Evolutionary conservation across 2,888 invertebrate species (phyloP).

Genomic region (Asteroscopus sphinx): DNA sequence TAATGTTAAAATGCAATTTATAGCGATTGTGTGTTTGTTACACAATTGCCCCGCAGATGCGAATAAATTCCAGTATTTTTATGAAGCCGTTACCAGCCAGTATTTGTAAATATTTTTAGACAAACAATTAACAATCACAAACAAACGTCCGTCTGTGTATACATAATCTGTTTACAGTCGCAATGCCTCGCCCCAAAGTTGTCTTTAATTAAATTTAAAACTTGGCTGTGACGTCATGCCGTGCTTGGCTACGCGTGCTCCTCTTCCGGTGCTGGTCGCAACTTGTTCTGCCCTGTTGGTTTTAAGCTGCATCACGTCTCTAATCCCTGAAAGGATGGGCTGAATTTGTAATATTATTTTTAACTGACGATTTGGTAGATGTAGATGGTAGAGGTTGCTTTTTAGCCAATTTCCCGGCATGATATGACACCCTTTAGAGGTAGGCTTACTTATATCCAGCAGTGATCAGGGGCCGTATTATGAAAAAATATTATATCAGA

Average conservation of each 20-base stretch:
- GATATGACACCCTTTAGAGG: too few relatives aligned
- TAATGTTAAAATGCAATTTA: too few relatives aligned
- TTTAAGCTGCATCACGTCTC: constrained; percentile 15
- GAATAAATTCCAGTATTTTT: too few relatives aligned
- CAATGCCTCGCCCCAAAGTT: constrained; percentile 76
- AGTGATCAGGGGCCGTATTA: too few relatives aligned
- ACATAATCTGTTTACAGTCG: constrained; percentile 74
- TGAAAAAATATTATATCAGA: too few relatives aligned
- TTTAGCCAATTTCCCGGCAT: too few relatives aligned
- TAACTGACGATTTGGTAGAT: too few relatives aligned
- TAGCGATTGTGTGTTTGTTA: too few relatives aligned
- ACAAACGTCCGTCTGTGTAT: constrained; percentile 63
- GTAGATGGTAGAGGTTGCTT: too few relatives aligned
- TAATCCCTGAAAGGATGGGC: not conserved
- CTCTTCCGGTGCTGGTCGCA: constrained; percentile 53
- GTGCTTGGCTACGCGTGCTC: constrained; percentile 67
- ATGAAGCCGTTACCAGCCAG: too few relatives aligned
- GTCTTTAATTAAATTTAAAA: constrained; percentile 88
- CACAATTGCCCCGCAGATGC: too few relatives aligned
- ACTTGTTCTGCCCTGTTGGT: constrained; percentile 47
- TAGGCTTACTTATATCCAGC: too few relatives aligned
- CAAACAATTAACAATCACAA: constrained; percentile 10
- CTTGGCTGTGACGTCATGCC: constrained; percentile 74
- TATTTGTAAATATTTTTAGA: not conserved
- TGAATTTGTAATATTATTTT: not conserved